Conservation (phyloP, 37 sponge, comb jelly and placozoan genomes). For the Mnemiopsis leidyi region DNA sequence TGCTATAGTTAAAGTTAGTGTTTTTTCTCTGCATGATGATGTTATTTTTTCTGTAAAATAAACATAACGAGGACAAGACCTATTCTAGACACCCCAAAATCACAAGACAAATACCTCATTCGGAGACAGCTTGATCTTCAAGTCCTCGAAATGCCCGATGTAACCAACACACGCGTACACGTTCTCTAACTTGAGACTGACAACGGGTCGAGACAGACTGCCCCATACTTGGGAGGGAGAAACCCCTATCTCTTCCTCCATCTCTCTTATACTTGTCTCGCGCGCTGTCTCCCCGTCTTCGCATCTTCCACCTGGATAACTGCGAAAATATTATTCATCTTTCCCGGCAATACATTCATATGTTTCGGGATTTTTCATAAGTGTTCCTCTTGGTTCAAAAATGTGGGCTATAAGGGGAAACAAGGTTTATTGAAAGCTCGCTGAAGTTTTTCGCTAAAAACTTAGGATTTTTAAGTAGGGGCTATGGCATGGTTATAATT, state of each 20-base stretch:
- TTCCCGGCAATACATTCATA: too few species aligned
- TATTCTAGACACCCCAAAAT: background rate
- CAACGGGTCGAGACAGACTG: background rate
- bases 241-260: constrained; percentile 43
- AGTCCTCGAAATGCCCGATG: constrained; percentile 15
- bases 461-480: too few species aligned
- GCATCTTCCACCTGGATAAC: constrained; percentile 58
- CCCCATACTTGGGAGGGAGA: constrained; percentile 17
- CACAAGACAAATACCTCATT: too few species aligned
- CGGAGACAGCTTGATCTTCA: background rate
- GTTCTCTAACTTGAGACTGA: constrained; percentile 59
- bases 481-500: too few species aligned
- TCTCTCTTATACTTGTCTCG: constrained; percentile 40
- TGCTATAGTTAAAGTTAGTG: background rate
- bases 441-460: too few species aligned
- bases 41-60: too few species aligned
- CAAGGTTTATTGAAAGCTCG: too few species aligned
- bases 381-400: too few species aligned
- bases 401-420: too few species aligned
- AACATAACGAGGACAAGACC: background rate
- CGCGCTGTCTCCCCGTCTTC: constrained; percentile 53
- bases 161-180: constrained; percentile 52
- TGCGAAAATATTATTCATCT: too few species aligned
- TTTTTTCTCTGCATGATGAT: too few species aligned
- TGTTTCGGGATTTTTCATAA: too few species aligned